Evolutionary conservation across 92 coral and sea anemone species (phyloP).

Genomic region (Zoanthus solanderi): DNA sequence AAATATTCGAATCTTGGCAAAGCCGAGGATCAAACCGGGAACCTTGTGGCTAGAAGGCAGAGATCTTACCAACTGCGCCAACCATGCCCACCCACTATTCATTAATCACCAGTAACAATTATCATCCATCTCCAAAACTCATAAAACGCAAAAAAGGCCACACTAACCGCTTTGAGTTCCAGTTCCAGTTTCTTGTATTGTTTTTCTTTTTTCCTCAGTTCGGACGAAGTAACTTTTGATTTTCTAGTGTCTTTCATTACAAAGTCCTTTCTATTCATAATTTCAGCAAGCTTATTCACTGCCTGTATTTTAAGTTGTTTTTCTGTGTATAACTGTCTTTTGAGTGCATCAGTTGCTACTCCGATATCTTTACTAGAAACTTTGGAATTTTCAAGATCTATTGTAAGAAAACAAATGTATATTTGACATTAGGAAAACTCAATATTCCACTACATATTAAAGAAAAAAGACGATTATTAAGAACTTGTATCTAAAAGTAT

Average conservation of each 20-base stretch:
- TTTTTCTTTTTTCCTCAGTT: constrained; percentile 91
- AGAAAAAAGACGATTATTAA: too few species aligned
- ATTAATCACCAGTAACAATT: too few species aligned
- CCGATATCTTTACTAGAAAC: constrained; percentile 81
- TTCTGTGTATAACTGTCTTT: constrained; percentile 77
- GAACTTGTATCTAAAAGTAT: too few species aligned
- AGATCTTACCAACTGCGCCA: too few species aligned
- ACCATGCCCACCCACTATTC: too few species aligned
- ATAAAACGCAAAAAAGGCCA: background rate
- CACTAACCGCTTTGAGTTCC: constrained; percentile 84
- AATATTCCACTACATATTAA: too few species aligned
- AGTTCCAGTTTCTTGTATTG: constrained; percentile 88
- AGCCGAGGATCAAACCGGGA: too few species aligned
- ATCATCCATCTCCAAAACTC: background rate
- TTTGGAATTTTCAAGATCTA: constrained; percentile 89
- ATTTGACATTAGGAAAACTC: too few species aligned
- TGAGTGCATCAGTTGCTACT: constrained; percentile 75
- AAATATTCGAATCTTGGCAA: too few species aligned
- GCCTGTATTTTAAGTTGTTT: constrained; percentile 87
- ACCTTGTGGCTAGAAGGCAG: too few species aligned
- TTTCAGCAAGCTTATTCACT: constrained; percentile 96
- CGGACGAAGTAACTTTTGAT: constrained; percentile 77
- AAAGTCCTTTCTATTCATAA: constrained; percentile 92
- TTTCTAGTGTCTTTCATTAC: constrained; percentile 72
- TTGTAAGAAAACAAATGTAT: background rate